Percentiles rank a stretch among this genome's conserved stretches.
These are phyloP conservation scores for Mormyrus iriodes DNA, from an alignment of 2,113 vertebrate genomes.

Conservation along the genomic window DNA sequence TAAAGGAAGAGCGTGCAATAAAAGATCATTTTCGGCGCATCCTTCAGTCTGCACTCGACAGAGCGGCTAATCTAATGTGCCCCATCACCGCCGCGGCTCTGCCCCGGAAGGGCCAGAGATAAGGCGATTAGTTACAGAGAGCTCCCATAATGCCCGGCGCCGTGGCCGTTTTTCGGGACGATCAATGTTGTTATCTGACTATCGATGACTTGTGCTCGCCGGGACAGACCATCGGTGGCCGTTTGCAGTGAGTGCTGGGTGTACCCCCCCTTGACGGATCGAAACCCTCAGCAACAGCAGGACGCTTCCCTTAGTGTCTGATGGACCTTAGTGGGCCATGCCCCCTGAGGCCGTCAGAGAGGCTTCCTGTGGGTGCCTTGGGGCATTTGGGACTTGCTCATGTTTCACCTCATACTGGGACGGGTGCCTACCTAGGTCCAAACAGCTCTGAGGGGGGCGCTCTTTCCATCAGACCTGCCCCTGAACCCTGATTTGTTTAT, in stretches of 20 bases:
- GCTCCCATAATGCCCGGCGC: constrained; percentile 43
- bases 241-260: constrained; percentile 53
- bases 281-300: constrained; percentile 60
- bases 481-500: not conserved
- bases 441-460: not conserved
- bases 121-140: constrained; percentile 40
- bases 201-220: constrained; percentile 63
- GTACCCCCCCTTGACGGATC: constrained; percentile 51
- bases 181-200: constrained; percentile 70
- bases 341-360: constrained; percentile 62
- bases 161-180: constrained; percentile 54
- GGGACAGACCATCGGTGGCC: constrained; percentile 49
- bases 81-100: constrained; percentile 28
- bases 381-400: not conserved
- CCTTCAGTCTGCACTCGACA: constrained; percentile 13
- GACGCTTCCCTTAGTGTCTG: constrained; percentile 58
- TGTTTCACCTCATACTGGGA: not conserved
- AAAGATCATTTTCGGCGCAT: constrained; percentile 6
- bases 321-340: constrained; percentile 58
- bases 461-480: not conserved
- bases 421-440: not conserved
- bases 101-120: constrained; percentile 27
- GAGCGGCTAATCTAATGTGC: not conserved
- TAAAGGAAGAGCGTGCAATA: not conserved
- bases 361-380: constrained; percentile 46